A percentile compares a stretch with the other conserved stretches of the same genome.
phyloP scores from a whole-genome alignment of 2,888 invertebrate species.

The Ectropis crepuscularia region DNA sequence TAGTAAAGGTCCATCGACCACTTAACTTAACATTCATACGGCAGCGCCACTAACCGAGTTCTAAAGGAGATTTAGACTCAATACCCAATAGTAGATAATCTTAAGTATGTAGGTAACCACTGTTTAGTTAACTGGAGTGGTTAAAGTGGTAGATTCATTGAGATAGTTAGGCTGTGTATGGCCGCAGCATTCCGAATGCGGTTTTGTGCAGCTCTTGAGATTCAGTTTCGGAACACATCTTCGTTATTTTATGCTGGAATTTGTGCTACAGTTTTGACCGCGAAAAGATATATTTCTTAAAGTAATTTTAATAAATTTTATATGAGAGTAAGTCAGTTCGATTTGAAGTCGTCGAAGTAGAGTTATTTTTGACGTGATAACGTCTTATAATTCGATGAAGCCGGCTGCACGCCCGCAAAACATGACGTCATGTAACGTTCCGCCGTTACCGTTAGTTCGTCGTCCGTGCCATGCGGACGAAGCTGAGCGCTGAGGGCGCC shows the following conservation, averaged over 20 bases:
- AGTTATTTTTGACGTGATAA: too few species aligned
- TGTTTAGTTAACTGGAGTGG: background rate
- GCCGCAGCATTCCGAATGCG: conserved; percentile 27
- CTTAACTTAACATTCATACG: background rate
- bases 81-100: background rate
- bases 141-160: conserved; percentile 7
- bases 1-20: conserved; percentile 29
- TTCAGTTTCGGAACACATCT: background rate
- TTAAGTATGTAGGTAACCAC: background rate
- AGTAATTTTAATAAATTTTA: too few species aligned
- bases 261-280: background rate
- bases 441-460: too few species aligned
- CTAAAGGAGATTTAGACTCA: too few species aligned
- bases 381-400: too few species aligned
- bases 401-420: too few species aligned
- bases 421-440: too few species aligned
- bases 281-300: too few species aligned
- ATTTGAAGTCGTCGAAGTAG: too few species aligned
- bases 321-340: too few species aligned
- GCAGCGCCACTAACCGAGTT: background rate
- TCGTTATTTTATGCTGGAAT: background rate
- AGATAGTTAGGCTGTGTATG: conserved; percentile 42
- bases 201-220: conserved; percentile 8
- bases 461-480: too few species aligned
- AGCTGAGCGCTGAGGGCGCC: too few species aligned